phyloP scores from a whole-genome alignment of 2,113 vertebrate species.

The Notarius quadriscutis region DNA sequence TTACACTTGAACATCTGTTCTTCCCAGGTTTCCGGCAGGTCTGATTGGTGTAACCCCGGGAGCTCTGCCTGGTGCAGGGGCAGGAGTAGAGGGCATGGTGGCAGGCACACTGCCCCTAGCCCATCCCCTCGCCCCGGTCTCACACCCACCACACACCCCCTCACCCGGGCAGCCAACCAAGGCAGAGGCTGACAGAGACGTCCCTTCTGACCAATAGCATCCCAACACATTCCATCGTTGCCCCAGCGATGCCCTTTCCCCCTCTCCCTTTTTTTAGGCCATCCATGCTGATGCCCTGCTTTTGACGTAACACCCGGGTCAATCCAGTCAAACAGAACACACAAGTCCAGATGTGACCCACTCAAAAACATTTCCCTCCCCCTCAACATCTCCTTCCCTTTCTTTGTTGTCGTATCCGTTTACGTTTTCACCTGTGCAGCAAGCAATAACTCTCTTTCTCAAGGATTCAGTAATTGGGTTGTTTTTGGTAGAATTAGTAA shows the following conservation, averaged over 20 bases:
- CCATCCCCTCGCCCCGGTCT: constrained; percentile 82
- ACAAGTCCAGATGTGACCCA: constrained; percentile 71
- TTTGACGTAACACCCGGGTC: constrained; percentile 54
- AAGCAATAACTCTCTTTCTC: constrained; percentile 77
- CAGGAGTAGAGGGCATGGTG: constrained; percentile 85
- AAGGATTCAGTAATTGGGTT: constrained; percentile 75
- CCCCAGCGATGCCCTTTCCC: constrained; percentile 49
- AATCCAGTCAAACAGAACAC: constrained; percentile 69
- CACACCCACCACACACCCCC: constrained; percentile 82
- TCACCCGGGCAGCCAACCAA: constrained; percentile 87
- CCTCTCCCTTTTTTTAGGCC: neutral
- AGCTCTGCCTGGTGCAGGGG: constrained; percentile 76
- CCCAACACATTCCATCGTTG: constrained; percentile 75
- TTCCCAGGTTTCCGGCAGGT: constrained; percentile 82
- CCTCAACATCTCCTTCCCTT: constrained; percentile 41
- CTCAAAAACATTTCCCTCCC: constrained; percentile 50
- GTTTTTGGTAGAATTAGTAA: constrained; percentile 55
- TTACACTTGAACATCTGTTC: constrained; percentile 20
- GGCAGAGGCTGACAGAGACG: constrained; percentile 92
- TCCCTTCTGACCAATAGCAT: constrained; percentile 90
- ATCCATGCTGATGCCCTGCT: constrained; percentile 51
- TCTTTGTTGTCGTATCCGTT: constrained; percentile 15
- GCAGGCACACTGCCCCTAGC: constrained; percentile 72
- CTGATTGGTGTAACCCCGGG: constrained; percentile 84
- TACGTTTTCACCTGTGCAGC: constrained; percentile 55